Base-by-base conservation (phyloP, 2,888 invertebrate species). In the Bibio marci region DNA sequence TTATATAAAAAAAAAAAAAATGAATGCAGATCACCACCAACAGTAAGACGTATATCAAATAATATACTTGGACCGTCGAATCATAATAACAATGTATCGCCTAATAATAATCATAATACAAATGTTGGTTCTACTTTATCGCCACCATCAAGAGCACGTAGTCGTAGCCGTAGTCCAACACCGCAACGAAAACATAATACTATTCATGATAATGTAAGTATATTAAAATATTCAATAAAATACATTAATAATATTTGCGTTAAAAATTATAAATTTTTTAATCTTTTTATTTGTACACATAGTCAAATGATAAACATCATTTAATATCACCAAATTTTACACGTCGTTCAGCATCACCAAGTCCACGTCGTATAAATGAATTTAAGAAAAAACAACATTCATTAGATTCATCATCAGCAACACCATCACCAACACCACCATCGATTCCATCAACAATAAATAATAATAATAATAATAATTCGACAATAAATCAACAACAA, bases 151-250 rank as follows among this genome's bases (percentile, higher is more conserved):
- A 26, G 38, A n/a, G 49, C 48, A 6, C 58, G 58, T 45, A 62
- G 61, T 49, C 64, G 65, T 45, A 67, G 66, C 43, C 61, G 66
- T 43, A 69, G 64, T 54, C 69, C 64, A 22, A 69, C 62, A 43
- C 66, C 60, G 33, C 68, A 60, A 52, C 66, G 55, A 48, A 70
- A 62, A 54, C 65, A 53, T 5, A 10, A 30, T 30, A 4, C 5
- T 13, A 4, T 30, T 7, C 30, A 30, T n/a, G n/a, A n/a, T n/a
- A n/a, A n/a, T n/a, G 30, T 30, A 30, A n/a, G n/a, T 11, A 30
- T 30, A 13, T 22, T 6, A 4, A 22, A 22, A 22, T 8, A 22
- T 6, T 6, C 4, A 4, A 22, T 6, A 22, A 22, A 22, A 6
- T 22, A 22, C 22, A 4, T n/a, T 6, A 22, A 22, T 8, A 22